phyloP scores from a whole-genome alignment of 2,888 invertebrate species.

The Microplitis manilae region DNA sequence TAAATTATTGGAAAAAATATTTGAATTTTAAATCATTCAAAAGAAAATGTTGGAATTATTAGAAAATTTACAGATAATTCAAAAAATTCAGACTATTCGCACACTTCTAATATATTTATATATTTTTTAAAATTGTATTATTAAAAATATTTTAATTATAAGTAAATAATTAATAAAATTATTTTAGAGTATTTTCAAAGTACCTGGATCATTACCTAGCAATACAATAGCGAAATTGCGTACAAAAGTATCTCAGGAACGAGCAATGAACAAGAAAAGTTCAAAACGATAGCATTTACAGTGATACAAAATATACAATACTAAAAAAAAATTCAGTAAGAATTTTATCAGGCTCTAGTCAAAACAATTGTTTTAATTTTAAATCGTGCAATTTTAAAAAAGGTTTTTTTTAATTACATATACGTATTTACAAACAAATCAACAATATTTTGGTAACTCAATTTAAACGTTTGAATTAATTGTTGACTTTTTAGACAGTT shows the following conservation, averaged over 20 bases:
- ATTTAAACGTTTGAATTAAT: background rate
- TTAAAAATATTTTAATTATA: too few relatives aligned
- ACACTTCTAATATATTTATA: too few relatives aligned
- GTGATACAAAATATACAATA: background rate
- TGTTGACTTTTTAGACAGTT: background rate
- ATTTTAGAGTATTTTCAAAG: conserved; percentile 85
- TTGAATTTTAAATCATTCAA: too few relatives aligned
- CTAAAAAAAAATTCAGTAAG: background rate
- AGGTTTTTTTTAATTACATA: background rate
- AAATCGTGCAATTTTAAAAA: conserved; percentile 2
- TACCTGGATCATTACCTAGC: conserved; percentile 84
- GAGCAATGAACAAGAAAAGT: conserved; percentile 72
- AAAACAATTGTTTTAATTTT: conserved; percentile 41
- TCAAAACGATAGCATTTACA: conserved; percentile 61
- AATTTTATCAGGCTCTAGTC: conserved; percentile 43
- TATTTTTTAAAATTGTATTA: too few relatives aligned
- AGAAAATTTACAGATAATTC: too few relatives aligned
- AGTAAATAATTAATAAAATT: conserved; percentile 39
- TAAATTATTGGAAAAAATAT: too few relatives aligned
- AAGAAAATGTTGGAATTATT: too few relatives aligned
- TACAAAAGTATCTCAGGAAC: conserved; percentile 74
- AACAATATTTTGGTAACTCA: background rate
- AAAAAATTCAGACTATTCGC: too few relatives aligned
- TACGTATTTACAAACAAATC: background rate
- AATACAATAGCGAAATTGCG: conserved; percentile 78